These are phyloP conservation scores for Hydriomena furcata DNA, from an alignment of 2,888 invertebrate species.

Conservation along the genomic window DNA sequence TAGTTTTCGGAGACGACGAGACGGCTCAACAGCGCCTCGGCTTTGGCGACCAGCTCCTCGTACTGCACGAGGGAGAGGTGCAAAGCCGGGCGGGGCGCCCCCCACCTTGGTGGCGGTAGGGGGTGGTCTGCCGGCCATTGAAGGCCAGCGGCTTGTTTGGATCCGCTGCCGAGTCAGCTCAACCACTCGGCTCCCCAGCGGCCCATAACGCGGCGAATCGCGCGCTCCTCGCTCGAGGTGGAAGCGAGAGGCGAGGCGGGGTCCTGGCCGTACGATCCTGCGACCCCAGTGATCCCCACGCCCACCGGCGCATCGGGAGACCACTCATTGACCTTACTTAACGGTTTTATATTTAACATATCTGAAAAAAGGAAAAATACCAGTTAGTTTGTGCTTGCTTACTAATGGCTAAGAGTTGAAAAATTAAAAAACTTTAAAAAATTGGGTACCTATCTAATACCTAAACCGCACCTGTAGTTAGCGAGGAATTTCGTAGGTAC, in stretches of 20 bases:
- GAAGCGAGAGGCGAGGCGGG: slow-evolving; percentile 59
- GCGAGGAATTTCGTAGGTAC: too few species aligned
- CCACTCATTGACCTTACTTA: slow-evolving; percentile 78
- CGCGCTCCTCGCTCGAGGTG: slow-evolving; percentile 74
- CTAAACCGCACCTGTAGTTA: too few species aligned
- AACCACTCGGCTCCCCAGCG: slow-evolving; percentile 98
- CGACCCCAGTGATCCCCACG: slow-evolving; percentile 72
- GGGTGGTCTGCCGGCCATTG: slow-evolving; percentile 77
- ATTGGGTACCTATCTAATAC: too few species aligned
- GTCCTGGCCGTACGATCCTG: slow-evolving; percentile 50
- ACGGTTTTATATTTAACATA: slow-evolving; percentile 82
- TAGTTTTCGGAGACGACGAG: slow-evolving; percentile 94
- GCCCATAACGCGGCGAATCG: slow-evolving; percentile 86
- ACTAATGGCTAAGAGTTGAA: too few species aligned
- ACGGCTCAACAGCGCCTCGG: slow-evolving; percentile 92
- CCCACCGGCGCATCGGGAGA: slow-evolving; percentile 69
- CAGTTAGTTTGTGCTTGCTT: too few species aligned
- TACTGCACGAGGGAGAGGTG: slow-evolving; percentile 90
- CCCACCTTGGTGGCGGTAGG: slow-evolving; percentile 77
- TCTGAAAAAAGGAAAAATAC: slow-evolving; percentile 55
- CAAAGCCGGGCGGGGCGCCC: slow-evolving; percentile 82
- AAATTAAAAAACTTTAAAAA: too few species aligned
- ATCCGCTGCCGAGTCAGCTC: slow-evolving; percentile 94
- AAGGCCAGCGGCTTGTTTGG: slow-evolving; percentile 52
- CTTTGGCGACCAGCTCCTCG: slow-evolving; percentile 91